phyloP scores from a whole-genome alignment of 35 echinoderm and acorn worm species.

The Patiria miniata region DNA sequence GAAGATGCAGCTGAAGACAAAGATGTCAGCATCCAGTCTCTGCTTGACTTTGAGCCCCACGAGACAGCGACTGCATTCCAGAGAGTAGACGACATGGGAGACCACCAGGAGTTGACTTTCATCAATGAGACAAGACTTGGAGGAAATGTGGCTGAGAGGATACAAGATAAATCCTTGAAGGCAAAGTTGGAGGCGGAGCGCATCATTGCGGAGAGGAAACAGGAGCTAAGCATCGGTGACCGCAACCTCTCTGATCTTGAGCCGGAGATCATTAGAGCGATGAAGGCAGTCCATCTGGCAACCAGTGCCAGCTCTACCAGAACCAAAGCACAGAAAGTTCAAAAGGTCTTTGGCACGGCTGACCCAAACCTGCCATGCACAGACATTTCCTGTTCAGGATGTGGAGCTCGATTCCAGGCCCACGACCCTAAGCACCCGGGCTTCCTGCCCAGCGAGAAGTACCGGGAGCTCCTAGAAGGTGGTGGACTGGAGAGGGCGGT shows the following conservation, averaged over 20 bases:
- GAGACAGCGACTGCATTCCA: conserved; percentile 37
- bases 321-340: conserved; percentile 30
- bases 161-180: conserved; percentile 10
- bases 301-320: conserved; percentile 19
- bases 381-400: conserved; percentile 76
- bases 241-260: conserved; percentile 56
- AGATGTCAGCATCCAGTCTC: neutral
- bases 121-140: conserved; percentile 13
- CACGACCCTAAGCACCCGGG: conserved; percentile 65
- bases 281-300: conserved; percentile 44
- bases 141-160: conserved; percentile 6
- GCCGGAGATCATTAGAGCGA: conserved; percentile 42
- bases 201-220: conserved; percentile 34
- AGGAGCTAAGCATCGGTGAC: neutral
- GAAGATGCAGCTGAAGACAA: neutral
- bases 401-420: conserved; percentile 79
- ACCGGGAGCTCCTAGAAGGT: conserved; percentile 44
- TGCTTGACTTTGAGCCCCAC: conserved; percentile 51
- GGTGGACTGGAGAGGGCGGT: conserved; percentile 51
- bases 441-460: conserved; percentile 84
- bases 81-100: conserved; percentile 11
- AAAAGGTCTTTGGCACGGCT: conserved; percentile 59
- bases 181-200: conserved; percentile 45
- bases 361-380: conserved; percentile 62
- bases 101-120: conserved; percentile 26